Percentiles rank a stretch among this genome's conserved stretches.
These are phyloP conservation scores for Cricetomys ansorgei DNA, from an alignment of 2,113 vertebrate genomes.

Conservation along the genomic window DNA sequence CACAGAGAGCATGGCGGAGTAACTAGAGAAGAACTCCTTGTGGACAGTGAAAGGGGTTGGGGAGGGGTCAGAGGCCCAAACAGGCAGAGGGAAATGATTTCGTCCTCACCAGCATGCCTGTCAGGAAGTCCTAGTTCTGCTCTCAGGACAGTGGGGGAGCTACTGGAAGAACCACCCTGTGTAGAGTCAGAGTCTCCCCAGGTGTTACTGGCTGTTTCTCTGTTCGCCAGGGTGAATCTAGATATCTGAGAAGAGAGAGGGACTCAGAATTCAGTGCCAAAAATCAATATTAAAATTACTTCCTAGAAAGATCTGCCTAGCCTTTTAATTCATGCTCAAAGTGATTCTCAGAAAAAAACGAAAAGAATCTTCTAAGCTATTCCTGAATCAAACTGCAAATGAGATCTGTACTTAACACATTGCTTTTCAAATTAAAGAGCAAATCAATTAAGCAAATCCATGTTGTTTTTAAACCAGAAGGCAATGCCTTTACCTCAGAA, in stretches of 20 bases:
- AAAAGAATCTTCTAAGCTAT: conserved; percentile 11
- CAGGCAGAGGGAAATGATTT: background rate
- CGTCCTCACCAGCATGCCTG: background rate
- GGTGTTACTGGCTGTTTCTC: background rate
- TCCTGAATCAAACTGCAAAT: background rate
- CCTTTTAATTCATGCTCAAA: background rate
- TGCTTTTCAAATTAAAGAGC: background rate
- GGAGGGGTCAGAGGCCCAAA: background rate
- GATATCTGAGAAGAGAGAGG: background rate
- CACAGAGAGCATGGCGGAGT: background rate
- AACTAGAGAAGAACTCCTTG: background rate
- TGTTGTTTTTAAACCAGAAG: background rate
- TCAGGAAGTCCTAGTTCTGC: background rate
- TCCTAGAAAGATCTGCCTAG: background rate
- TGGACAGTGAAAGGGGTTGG: background rate
- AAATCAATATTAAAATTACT: background rate
- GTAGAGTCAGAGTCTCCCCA: background rate
- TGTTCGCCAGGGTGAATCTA: background rate
- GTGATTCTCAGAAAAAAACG: background rate
- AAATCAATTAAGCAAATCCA: background rate
- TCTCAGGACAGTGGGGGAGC: background rate
- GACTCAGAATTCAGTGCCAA: background rate
- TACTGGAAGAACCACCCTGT: background rate
- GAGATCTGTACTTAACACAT: background rate
- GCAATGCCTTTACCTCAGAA: background rate